Conservation (phyloP, 2,888 invertebrate genomes). For the Heliconius erato region DNA sequence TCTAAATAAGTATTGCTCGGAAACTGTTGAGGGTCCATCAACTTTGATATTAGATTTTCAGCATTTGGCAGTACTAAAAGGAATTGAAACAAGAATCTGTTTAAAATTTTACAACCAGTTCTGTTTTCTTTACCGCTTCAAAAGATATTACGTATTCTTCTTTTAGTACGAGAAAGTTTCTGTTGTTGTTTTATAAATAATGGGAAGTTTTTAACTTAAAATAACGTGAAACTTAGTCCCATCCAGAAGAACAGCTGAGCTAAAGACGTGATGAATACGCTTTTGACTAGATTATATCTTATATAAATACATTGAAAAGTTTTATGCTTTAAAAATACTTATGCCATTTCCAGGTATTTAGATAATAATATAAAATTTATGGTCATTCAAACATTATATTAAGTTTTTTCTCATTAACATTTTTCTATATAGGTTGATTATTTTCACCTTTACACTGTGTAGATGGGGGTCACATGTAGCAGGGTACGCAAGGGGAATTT, state of each 20-base stretch:
- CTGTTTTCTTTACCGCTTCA: constrained; percentile 39
- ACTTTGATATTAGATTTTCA: constrained; percentile 10
- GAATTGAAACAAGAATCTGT: constrained; percentile 41
- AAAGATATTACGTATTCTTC: constrained; percentile 47
- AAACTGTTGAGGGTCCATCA: background rate
- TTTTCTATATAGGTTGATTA: background rate
- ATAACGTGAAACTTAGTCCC: constrained; percentile 29
- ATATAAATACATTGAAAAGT: background rate
- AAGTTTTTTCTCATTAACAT: background rate
- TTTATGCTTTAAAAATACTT: background rate
- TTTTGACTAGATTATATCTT: constrained; percentile 19
- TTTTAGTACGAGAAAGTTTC: constrained; percentile 36
- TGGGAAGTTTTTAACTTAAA: constrained; percentile 38
- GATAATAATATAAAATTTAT: background rate
- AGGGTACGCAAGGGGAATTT: no score
- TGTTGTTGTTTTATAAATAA: constrained; percentile 43
- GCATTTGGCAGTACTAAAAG: constrained; percentile 33
- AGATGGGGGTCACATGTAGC: no score
- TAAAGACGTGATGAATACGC: constrained; percentile 31
- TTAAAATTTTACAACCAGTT: constrained; percentile 47
- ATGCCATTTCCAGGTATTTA: background rate
- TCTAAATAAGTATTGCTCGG: no score
- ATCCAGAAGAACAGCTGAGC: constrained; percentile 21
- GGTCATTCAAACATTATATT: background rate
- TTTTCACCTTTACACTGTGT: no score